A percentile compares a stretch with the other conserved stretches of the same genome.
Evolutionary conservation across 1,140 invertebrate genomes (phyloP).

Genomic region (Gryon sp.): DNA sequence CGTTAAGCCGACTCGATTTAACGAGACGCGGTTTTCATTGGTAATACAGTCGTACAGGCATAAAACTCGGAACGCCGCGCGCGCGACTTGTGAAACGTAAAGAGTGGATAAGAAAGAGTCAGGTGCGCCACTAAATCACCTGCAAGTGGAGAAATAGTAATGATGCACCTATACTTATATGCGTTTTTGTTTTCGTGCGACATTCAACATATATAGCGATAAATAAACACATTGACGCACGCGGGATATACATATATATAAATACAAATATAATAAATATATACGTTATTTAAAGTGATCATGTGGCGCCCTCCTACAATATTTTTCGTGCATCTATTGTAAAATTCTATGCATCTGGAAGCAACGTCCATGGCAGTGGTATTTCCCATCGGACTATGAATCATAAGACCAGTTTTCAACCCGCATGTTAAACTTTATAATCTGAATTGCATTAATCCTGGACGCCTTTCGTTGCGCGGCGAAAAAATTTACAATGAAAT

Average conservation of each 20-base stretch:
- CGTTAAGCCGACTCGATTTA: constrained; percentile 53
- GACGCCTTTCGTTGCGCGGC: no score
- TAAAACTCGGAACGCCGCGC: constrained; percentile 48
- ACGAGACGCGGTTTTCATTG: constrained; percentile 58
- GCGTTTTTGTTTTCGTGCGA: constrained; percentile 3
- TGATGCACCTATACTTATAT: constrained; percentile 47
- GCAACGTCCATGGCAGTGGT: constrained; percentile 18
- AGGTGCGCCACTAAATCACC: constrained; percentile 56
- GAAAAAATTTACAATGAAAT: background rate
- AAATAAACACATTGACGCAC: no score
- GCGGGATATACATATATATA: constrained; percentile 44
- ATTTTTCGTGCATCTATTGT: constrained; percentile 53
- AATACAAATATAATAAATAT: constrained; percentile 60
- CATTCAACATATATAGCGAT: no score
- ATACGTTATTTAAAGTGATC: constrained; percentile 56
- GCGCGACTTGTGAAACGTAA: constrained; percentile 46
- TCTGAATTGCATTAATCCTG: background rate
- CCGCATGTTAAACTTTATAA: constrained; percentile 4
- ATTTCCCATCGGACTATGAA: constrained; percentile 52
- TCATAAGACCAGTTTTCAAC: constrained; percentile 41
- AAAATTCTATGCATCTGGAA: constrained; percentile 63
- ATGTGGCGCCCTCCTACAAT: constrained; percentile 34
- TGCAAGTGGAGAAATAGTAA: constrained; percentile 31
- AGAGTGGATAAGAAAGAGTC: constrained; percentile 59
- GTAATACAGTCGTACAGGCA: constrained; percentile 45